Percentiles rank a stretch among this genome's conserved stretches.
These are phyloP conservation scores for Lordiphosa stackelbergi DNA, from an alignment of 1,140 invertebrate species.

Conservation along the genomic window DNA sequence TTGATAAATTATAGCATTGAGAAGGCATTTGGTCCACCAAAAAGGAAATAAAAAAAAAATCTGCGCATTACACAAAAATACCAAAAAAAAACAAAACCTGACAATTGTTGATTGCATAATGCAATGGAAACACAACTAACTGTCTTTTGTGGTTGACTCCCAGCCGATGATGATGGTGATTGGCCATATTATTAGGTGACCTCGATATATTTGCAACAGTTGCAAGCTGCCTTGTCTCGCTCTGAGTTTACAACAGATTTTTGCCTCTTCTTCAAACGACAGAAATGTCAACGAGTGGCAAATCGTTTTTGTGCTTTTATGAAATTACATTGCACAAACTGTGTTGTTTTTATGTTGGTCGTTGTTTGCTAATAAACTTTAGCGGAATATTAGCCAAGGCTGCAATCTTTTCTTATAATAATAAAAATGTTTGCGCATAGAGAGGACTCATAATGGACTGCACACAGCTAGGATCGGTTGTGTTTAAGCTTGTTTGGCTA, in stretches of 20 bases:
- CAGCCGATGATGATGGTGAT: slow-evolving; percentile 19
- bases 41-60: slow-evolving; percentile 14
- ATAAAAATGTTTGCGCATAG: slow-evolving; percentile 34
- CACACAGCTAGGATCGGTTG: slow-evolving; percentile 1
- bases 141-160: slow-evolving; percentile 8
- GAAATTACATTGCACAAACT: slow-evolving; percentile 40
- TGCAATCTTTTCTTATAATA: slow-evolving; percentile 33
- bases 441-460: slow-evolving; percentile 6
- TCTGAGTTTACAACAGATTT: slow-evolving; percentile 16
- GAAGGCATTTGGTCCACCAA: slow-evolving; percentile 9
- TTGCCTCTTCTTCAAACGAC: slow-evolving; percentile 19
- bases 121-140: slow-evolving; percentile 9
- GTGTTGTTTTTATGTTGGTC: slow-evolving; percentile 8
- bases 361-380: slow-evolving; percentile 44
- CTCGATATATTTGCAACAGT: slow-evolving; percentile 13
- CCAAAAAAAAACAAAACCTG: slow-evolving; percentile 1
- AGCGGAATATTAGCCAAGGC: slow-evolving; percentile 36
- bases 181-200: slow-evolving; percentile 36
- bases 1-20: slow-evolving; percentile 31
- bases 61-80: slow-evolving; percentile 1
- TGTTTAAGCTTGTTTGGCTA: slow-evolving; percentile 13
- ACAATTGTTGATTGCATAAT: slow-evolving; percentile 36
- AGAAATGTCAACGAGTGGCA: slow-evolving; percentile 19
- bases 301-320: slow-evolving; percentile 53
- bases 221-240: slow-evolving; percentile 39